Base-by-base conservation (phyloP, 2,888 invertebrate genomes). In the Dasysyrphus tricinctus region DNA sequence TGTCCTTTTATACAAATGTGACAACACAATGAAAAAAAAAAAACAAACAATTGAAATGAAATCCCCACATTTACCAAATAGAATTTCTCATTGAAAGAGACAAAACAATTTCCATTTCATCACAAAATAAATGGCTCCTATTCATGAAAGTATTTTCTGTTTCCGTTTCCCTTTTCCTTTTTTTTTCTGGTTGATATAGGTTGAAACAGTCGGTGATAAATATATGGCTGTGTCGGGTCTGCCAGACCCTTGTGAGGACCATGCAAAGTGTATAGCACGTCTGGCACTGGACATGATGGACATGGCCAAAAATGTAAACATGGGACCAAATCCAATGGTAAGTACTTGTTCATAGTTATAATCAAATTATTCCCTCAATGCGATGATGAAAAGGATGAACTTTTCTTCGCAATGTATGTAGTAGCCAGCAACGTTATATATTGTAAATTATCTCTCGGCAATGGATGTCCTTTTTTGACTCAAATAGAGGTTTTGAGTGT, bases 191-290 rank as follows among this genome's bases (percentile, higher is more conserved):
- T 51, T 2, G 8, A 6, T 2, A 54, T 14, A 98, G 98, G 98
- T 99, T 83, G 98, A 99, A 93, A 99, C 98, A 12, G 98, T 98
- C 29, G 98, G 98, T 81, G 98, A 98, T 93, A 98, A 98, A 92
- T 99, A 99, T 92, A 99, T 98, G 98, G 98, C 98, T 0, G 98
- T 98, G 0, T 97, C 98, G 89, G 98, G 98, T 59, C 93, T 98
- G 72, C 98, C 98, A 0, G 98, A 98, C 91, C 96, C 96, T 9
- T 98, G 98, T 91, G 95, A 95, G 77, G 96, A 96, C 49, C 98
- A 99, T 91, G 98, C 98, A 14, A 96, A 96, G 89, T 97, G 98
- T 91, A 98, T 99, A 90, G 97, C 97, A 0, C 94, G 96, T 80
- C 94, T 98, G 44, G 98, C 98, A 8, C 93, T 98, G 32, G 98